Evolutionary conservation across 2,888 invertebrate genomes (phyloP).

Genomic region (Ptilodon capucinus): DNA sequence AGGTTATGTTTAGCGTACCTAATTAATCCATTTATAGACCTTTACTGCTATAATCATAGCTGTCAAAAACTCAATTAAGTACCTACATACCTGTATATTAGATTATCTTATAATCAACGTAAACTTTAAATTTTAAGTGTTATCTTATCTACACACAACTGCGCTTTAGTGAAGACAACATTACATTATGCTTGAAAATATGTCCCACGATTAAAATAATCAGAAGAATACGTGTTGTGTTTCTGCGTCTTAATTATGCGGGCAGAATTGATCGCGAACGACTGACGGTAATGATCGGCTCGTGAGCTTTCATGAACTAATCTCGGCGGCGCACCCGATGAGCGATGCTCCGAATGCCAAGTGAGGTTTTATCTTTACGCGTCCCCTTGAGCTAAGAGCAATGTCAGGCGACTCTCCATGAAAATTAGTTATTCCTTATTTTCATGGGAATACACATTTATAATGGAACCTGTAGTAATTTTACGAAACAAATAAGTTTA

Average conservation of each 20-base stretch:
- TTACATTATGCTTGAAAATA: conserved; percentile 29
- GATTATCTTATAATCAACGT: no score
- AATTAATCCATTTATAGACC: no score
- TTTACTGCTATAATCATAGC: background rate
- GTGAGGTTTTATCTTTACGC: conserved; percentile 35
- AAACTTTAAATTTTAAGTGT: no score
- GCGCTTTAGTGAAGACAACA: background rate
- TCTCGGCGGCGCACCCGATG: conserved; percentile 37
- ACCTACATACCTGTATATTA: no score
- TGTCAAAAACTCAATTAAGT: no score
- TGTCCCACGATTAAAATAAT: conserved; percentile 39
- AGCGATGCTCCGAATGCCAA: conserved; percentile 37
- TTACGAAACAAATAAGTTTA: no score
- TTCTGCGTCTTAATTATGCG: conserved; percentile 66
- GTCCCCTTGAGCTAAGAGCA: conserved; percentile 14
- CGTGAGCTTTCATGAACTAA: conserved; percentile 65
- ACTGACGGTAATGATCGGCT: conserved; percentile 58
- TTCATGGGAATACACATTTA: background rate
- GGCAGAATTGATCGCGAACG: conserved; percentile 62
- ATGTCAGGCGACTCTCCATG: conserved; percentile 3
- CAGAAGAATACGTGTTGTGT: conserved; percentile 45
- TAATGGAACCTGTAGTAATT: no score
- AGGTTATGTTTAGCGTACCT: no score
- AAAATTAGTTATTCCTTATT: background rate
- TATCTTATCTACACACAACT: background rate